phyloP scores from a whole-genome alignment of 2,797 vertebrate genomes.

The Xyrichtys novacula region DNA sequence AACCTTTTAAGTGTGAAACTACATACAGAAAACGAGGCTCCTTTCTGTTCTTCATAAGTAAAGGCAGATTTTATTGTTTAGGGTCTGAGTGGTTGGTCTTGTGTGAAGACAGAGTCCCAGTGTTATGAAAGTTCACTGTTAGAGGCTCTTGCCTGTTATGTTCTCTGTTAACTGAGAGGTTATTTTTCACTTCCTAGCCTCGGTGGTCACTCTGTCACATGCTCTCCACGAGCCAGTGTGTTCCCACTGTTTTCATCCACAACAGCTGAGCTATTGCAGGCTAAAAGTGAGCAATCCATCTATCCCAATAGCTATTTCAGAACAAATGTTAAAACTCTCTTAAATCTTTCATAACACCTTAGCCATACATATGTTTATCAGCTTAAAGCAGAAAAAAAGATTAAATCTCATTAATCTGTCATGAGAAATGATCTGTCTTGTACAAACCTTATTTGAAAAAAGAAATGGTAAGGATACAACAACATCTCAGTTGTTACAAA shows the following conservation, averaged over 20 bases:
- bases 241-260: constrained; percentile 39
- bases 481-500: too few relatives aligned
- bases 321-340: background rate
- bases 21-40: constrained; percentile 11
- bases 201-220: constrained; percentile 52
- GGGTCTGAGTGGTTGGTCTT: background rate
- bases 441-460: too few relatives aligned
- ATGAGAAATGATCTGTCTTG: too few relatives aligned
- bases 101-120: constrained; percentile 3
- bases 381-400: background rate
- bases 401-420: too few relatives aligned
- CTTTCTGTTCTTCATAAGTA: constrained; percentile 17
- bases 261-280: constrained; percentile 30
- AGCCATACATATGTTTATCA: background rate
- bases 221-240: constrained; percentile 30
- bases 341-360: background rate
- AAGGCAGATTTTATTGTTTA: background rate
- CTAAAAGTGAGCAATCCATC: constrained; percentile 35
- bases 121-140: constrained; percentile 14
- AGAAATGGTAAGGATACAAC: too few relatives aligned
- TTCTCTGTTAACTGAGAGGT: too few relatives aligned
- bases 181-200: constrained; percentile 35
- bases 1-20: constrained; percentile 1
- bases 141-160: background rate
- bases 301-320: background rate